These are phyloP conservation scores for Vulpes vulpes DNA, from an alignment of 2,113 vertebrate species.

Conservation along the genomic window DNA sequence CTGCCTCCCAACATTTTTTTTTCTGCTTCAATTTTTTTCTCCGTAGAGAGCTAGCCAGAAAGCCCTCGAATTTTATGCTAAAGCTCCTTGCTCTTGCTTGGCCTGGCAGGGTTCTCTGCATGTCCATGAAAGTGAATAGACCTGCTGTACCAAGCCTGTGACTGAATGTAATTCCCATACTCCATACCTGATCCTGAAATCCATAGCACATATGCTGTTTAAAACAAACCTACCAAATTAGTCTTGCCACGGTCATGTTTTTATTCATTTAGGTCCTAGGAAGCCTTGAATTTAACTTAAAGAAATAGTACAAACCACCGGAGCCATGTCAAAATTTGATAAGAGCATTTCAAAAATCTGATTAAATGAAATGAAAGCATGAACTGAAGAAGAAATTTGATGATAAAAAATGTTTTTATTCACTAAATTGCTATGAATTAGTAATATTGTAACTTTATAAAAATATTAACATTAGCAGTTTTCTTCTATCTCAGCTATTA, in stretches of 20 bases:
- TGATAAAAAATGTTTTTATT: background rate
- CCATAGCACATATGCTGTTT: background rate
- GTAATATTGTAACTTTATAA: conserved; percentile 10
- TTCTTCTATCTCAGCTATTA: conserved; percentile 29
- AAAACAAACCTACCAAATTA: background rate
- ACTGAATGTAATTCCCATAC: background rate
- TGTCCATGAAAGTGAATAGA: background rate
- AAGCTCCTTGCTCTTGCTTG: background rate
- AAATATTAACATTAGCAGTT: background rate
- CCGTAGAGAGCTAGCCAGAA: background rate
- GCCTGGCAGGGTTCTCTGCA: background rate
- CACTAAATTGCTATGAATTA: conserved; percentile 26
- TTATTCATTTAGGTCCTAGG: background rate
- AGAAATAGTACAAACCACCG: background rate
- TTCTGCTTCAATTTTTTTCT: background rate
- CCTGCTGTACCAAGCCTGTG: background rate
- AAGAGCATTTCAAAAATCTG: background rate
- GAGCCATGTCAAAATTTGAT: background rate
- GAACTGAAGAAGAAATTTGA: background rate
- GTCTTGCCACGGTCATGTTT: background rate
- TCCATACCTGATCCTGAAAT: background rate
- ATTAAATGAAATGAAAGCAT: background rate
- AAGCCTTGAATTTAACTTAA: conserved; percentile 13
- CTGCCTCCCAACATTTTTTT: background rate
- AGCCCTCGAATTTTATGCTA: background rate